These are phyloP conservation scores for Drosophila mojavensis DNA, from an alignment of 1,140 invertebrate genomes.

Conservation along the genomic window DNA sequence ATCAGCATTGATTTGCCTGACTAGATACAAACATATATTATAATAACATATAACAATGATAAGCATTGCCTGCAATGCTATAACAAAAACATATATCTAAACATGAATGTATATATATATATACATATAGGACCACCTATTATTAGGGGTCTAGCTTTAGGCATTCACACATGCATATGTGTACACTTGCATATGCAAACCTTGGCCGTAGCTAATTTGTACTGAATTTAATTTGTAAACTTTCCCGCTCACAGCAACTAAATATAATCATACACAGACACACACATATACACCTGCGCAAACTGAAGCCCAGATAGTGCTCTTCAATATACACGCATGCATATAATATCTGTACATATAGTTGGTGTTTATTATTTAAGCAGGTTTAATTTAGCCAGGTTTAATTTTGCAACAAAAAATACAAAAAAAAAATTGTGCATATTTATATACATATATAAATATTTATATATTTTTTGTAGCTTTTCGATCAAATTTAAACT, in stretches of 20 bases:
- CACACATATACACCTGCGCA: conserved; percentile 12
- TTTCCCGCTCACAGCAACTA: conserved; percentile 11
- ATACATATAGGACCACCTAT: background rate
- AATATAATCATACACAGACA: background rate
- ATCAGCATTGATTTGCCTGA: conserved; percentile 95
- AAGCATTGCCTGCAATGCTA: conserved; percentile 20
- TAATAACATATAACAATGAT: conserved; percentile 19
- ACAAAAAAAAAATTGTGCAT: background rate
- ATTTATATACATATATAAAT: background rate
- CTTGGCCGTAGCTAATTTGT: conserved; percentile 72
- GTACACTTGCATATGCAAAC: conserved; percentile 16
- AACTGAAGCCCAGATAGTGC: background rate
- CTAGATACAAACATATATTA: conserved; percentile 85
- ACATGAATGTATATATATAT: conserved; percentile 2
- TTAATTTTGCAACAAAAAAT: conserved; percentile 4
- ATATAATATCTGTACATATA: conserved; percentile 50
- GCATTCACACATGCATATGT: conserved; percentile 6
- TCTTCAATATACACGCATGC: conserved; percentile 24
- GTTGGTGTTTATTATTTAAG: conserved; percentile 16
- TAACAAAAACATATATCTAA: conserved; percentile 5
- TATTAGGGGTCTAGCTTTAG: conserved; percentile 13
- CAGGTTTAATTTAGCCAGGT: background rate
- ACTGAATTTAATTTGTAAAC: conserved; percentile 74
- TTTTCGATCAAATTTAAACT: no score
- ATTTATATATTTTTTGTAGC: no score